These are phyloP conservation scores for Kudoa iwatai DNA, from an alignment of 30 jellyfish, hydroid and myxozoan species.

Conservation along the genomic window DNA sequence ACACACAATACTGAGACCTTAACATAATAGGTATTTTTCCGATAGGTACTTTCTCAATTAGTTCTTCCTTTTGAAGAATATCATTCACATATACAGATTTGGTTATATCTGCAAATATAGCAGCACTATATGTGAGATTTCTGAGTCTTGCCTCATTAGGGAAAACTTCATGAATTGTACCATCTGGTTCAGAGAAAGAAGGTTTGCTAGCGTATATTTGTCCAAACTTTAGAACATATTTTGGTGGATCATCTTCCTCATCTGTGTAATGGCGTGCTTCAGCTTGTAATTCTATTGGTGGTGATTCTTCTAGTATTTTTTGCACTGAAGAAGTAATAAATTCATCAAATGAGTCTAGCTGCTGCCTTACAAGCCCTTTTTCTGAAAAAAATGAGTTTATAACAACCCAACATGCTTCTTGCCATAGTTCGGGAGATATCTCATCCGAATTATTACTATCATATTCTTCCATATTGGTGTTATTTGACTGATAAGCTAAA, in stretches of 20 bases:
- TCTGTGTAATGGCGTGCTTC: constrained; percentile 63
- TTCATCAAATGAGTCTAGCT: constrained; percentile 90
- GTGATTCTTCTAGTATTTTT: constrained; percentile 88
- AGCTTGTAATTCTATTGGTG: constrained; percentile 71
- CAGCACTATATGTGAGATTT: constrained; percentile 81
- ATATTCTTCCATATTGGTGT: too few relatives aligned
- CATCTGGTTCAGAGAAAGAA: constrained; percentile 93
- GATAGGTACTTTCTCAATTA: constrained; percentile 28
- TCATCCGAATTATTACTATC: too few relatives aligned
- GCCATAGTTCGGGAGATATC: constrained; percentile 75
- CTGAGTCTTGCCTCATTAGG: constrained; percentile 94
- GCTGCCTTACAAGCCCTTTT: constrained; percentile 93
- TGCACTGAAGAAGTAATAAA: constrained; percentile 87
- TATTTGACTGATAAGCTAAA: too few relatives aligned
- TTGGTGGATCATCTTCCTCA: constrained; percentile 84
- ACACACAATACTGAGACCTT: constrained; percentile 60
- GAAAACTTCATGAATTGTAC: constrained; percentile 72
- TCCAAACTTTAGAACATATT: constrained; percentile 47
- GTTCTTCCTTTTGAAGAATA: constrained; percentile 55
- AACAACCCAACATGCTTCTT: constrained; percentile 98
- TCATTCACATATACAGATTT: constrained; percentile 32
- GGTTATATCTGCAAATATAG: constrained; percentile 62
- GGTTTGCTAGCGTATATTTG: constrained; percentile 84
- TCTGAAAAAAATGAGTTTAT: constrained; percentile 89
- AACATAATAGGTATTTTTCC: constrained; percentile 95